These are phyloP conservation scores for Byasa hedistus DNA, from an alignment of 2,888 invertebrate species.

Conservation along the genomic window DNA sequence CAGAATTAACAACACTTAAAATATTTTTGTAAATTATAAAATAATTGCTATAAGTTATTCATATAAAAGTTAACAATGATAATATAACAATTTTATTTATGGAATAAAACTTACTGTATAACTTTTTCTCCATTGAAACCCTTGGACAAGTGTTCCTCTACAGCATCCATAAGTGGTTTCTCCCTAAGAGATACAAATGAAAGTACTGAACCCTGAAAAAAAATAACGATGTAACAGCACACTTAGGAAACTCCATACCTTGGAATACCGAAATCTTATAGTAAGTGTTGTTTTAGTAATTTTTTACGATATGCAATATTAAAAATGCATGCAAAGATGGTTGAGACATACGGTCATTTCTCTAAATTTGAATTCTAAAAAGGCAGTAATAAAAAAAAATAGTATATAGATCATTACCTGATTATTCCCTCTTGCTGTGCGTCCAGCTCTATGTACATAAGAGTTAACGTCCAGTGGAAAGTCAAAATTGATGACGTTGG, in stretches of 20 bases:
- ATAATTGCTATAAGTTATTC: too few relatives aligned
- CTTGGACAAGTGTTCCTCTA: constrained; percentile 86
- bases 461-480: constrained; percentile 94
- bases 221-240: not conserved
- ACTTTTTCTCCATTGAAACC: constrained; percentile 82
- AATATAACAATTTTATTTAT: not conserved
- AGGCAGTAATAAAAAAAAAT: too few relatives aligned
- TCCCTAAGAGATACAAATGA: constrained; percentile 94
- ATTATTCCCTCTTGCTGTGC: constrained; percentile 93
- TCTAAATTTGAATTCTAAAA: too few relatives aligned
- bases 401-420: constrained; percentile 67
- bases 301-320: not conserved
- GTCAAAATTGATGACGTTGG: constrained; percentile 99
- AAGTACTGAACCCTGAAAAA: constrained; percentile 86
- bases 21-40: too few relatives aligned
- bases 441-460: constrained; percentile 97
- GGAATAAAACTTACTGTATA: constrained; percentile 78
- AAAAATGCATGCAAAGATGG: not conserved
- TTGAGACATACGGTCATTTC: not conserved
- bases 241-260: too few relatives aligned
- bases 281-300: too few relatives aligned
- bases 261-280: too few relatives aligned
- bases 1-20: too few relatives aligned
- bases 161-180: constrained; percentile 84
- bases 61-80: not conserved